phyloP scores from a whole-genome alignment of 2,797 vertebrate species.

The Sebastes cheni region DNA sequence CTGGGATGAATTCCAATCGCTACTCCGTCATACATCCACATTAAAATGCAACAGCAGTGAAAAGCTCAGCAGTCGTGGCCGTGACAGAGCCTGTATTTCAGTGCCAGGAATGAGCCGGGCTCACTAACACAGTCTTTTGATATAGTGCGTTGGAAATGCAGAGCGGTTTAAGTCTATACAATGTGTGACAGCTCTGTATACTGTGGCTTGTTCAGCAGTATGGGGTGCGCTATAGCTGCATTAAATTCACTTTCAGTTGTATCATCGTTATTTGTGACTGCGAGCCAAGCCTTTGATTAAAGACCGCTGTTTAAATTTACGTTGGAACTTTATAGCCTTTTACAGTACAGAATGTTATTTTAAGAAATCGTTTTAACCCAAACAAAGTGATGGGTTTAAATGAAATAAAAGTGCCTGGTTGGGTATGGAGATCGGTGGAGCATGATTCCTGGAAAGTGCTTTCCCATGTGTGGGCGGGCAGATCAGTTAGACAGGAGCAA shows the following conservation, averaged over 20 bases:
- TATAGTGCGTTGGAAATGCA: slow-evolving; percentile 15
- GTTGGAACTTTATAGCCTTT: slow-evolving; percentile 60
- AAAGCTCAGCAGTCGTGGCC: slow-evolving; percentile 18
- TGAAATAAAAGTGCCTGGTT: slow-evolving; percentile 64
- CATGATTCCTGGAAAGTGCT: slow-evolving; percentile 74
- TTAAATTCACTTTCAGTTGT: slow-evolving; percentile 49
- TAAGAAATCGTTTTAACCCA: slow-evolving; percentile 62
- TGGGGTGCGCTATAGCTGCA: neutral
- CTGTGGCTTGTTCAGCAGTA: slow-evolving; percentile 16
- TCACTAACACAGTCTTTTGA: slow-evolving; percentile 30
- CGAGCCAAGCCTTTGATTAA: slow-evolving; percentile 67
- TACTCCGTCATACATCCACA: slow-evolving; percentile 25
- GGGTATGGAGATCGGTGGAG: slow-evolving; percentile 57
- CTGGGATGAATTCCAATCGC: slow-evolving; percentile 33
- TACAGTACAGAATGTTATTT: slow-evolving; percentile 51
- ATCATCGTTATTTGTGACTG: slow-evolving; percentile 47
- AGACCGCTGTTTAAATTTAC: slow-evolving; percentile 48
- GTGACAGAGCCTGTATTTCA: slow-evolving; percentile 39
- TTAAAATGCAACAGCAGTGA: slow-evolving; percentile 28
- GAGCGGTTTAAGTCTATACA: slow-evolving; percentile 32
- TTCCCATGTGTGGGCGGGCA: slow-evolving; percentile 74
- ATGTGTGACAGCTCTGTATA: slow-evolving; percentile 53
- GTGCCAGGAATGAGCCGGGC: slow-evolving; percentile 21
- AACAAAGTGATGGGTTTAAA: slow-evolving; percentile 72
- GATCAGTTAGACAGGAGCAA: slow-evolving; percentile 69